Percentiles rank a stretch among this genome's conserved stretches.
Conservation (phyloP, 2,888 invertebrate species). For the Aporophyla lueneburgensis region DNA sequence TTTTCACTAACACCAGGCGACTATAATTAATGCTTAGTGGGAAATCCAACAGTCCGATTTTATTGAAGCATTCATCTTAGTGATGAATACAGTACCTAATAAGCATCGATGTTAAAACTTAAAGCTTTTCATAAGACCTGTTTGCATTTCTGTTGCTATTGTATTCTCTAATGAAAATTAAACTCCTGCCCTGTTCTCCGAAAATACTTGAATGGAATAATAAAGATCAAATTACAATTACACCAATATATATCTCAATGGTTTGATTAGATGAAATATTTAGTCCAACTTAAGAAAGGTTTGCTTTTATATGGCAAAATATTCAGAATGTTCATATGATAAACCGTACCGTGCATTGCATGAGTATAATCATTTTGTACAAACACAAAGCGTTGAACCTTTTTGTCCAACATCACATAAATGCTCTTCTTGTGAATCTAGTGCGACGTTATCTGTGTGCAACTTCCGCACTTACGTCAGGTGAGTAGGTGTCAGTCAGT, state of each 20-base stretch:
- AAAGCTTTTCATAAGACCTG: background rate
- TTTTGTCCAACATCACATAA: constrained; percentile 4
- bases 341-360: background rate
- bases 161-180: background rate
- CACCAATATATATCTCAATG: no score
- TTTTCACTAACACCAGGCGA: no score
- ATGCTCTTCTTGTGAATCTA: constrained; percentile 39
- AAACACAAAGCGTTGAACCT: background rate
- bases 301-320: background rate
- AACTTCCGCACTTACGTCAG: constrained; percentile 63
- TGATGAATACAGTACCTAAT: background rate
- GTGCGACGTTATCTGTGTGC: constrained; percentile 59
- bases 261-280: background rate
- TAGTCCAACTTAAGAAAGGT: no score
- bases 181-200: background rate
- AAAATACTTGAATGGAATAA: background rate
- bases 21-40: background rate
- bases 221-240: no score
- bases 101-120: background rate
- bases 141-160: background rate
- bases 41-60: background rate
- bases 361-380: background rate
- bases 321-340: background rate
- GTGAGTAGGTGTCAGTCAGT: constrained; percentile 31
- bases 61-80: background rate